These are phyloP conservation scores for Esox niger DNA, from an alignment of 2,113 vertebrate genomes.

Conservation along the genomic window DNA sequence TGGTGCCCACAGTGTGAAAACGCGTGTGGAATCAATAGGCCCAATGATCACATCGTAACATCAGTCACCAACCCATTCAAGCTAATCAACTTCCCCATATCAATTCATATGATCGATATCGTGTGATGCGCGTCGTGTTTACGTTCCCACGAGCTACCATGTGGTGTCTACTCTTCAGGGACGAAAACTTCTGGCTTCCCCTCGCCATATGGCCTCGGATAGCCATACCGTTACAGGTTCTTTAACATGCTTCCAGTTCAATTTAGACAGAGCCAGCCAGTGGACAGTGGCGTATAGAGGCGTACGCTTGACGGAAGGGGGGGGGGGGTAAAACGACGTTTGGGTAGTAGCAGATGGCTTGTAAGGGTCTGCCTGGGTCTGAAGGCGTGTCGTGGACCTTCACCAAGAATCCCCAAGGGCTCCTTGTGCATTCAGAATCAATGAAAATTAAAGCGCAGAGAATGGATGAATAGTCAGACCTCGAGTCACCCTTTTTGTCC, in stretches of 20 bases:
- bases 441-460: constrained; percentile 96
- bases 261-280: constrained; percentile 49
- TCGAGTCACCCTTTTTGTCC: constrained; percentile 86
- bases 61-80: constrained; percentile 16
- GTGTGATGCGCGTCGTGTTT: constrained; percentile 75
- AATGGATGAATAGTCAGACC: constrained; percentile 90
- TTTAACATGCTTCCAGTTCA: constrained; percentile 75
- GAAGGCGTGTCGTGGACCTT: constrained; percentile 94
- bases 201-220: constrained; percentile 73
- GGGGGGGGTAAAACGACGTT: constrained; percentile 79
- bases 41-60: constrained; percentile 35
- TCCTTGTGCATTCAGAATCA: constrained; percentile 89
- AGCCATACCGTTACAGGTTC: constrained; percentile 72
- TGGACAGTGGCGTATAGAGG: constrained; percentile 73
- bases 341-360: constrained; percentile 94
- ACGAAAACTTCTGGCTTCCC: constrained; percentile 64
- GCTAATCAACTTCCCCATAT: constrained; percentile 43
- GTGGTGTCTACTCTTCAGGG: constrained; percentile 70
- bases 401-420: constrained; percentile 84
- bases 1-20: constrained; percentile 12
- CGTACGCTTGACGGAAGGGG: constrained; percentile 75
- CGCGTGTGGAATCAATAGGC: constrained; percentile 33
- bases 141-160: constrained; percentile 77
- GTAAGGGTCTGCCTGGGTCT: constrained; percentile 94
- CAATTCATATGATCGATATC: constrained; percentile 75